phyloP scores from a whole-genome alignment of 1,140 invertebrate species.

The Diorhabda elongata region DNA sequence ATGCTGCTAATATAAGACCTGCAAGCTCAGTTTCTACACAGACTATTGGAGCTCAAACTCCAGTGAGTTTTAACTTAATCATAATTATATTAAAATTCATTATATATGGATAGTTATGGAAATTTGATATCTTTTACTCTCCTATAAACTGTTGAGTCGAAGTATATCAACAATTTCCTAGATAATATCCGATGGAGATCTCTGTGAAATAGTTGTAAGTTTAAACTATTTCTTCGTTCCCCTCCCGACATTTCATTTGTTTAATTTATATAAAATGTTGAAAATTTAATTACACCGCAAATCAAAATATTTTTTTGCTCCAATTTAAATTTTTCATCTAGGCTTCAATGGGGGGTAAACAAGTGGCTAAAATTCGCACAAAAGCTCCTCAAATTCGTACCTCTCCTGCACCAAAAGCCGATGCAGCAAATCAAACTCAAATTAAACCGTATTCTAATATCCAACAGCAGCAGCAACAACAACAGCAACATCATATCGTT shows the following conservation, averaged over 20 bases:
- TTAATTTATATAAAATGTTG: background rate
- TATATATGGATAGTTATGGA: too few relatives aligned
- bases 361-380: constrained; percentile 48
- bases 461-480: background rate
- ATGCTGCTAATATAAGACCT: constrained; percentile 61
- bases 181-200: constrained; percentile 2
- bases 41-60: constrained; percentile 63
- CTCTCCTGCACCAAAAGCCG: constrained; percentile 63
- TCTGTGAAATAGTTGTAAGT: constrained; percentile 1
- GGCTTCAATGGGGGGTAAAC: constrained; percentile 50
- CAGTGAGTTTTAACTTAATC: constrained; percentile 44
- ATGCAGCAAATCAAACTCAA: constrained; percentile 68
- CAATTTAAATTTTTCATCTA: constrained; percentile 18
- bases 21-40: constrained; percentile 75
- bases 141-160: background rate
- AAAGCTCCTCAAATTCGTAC: constrained; percentile 54
- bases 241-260: background rate
- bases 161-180: constrained; percentile 6
- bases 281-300: background rate
- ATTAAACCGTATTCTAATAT: constrained; percentile 46
- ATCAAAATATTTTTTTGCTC: constrained; percentile 8
- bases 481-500: constrained; percentile 46
- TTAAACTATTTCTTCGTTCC: constrained; percentile 8
- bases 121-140: too few relatives aligned
- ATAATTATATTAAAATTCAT: too few relatives aligned